phyloP scores from a whole-genome alignment of 1,140 invertebrate species.

The Glossosoma conforme region DNA sequence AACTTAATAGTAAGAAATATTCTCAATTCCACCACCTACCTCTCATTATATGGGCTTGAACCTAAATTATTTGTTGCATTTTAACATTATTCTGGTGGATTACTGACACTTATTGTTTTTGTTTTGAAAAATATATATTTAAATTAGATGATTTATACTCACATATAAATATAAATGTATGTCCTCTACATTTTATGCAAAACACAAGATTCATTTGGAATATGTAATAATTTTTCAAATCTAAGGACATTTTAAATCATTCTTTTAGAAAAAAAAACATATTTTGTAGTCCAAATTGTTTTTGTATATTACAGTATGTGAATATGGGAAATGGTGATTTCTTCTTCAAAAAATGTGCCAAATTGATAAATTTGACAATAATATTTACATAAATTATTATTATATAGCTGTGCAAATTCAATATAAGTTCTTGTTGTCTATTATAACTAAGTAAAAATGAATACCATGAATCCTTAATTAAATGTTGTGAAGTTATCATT shows the following conservation, averaged over 20 bases:
- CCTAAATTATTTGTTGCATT: too few species aligned
- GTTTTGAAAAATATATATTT: too few species aligned
- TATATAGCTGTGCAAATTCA: neutral
- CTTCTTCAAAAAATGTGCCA: too few species aligned
- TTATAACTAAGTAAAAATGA: neutral
- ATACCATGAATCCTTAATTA: neutral
- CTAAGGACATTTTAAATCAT: neutral
- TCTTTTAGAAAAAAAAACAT: neutral
- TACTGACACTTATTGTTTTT: too few species aligned
- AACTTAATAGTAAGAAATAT: too few species aligned
- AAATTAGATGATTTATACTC: too few species aligned
- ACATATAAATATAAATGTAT: neutral
- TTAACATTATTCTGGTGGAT: too few species aligned
- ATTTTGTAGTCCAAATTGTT: neutral
- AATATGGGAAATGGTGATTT: too few species aligned
- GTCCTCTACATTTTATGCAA: neutral
- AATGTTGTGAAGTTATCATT: neutral
- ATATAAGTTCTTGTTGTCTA: neutral
- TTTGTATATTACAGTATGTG: neutral
- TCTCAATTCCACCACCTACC: too few species aligned
- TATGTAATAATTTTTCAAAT: neutral
- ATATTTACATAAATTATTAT: neutral
- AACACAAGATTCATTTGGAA: neutral
- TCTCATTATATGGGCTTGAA: too few species aligned
- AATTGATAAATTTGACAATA: slow-evolving; percentile 7